phyloP scores from a whole-genome alignment of 2,113 vertebrate genomes.

The Ciconia boyciana region DNA sequence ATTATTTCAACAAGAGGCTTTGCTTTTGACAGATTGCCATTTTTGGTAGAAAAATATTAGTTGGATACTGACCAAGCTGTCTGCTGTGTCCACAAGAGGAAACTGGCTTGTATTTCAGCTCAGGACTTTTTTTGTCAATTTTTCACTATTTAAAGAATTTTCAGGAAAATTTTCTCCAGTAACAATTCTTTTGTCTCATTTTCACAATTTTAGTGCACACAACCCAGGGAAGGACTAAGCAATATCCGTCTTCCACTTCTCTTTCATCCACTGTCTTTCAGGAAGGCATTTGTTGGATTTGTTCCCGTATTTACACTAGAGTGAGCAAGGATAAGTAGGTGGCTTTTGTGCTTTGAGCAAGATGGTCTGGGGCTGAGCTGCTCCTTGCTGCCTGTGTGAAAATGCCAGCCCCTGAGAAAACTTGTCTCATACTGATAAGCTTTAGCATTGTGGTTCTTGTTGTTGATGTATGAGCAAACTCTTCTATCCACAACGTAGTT shows the following conservation, averaged over 20 bases:
- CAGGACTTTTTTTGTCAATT: neutral
- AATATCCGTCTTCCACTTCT: neutral
- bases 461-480: neutral
- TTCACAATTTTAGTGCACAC: neutral
- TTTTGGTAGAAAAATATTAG: neutral
- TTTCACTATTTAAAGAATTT: neutral
- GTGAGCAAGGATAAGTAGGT: neutral
- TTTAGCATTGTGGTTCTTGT: neutral
- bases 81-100: neutral
- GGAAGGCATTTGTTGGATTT: neutral
- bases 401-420: neutral
- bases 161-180: neutral
- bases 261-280: neutral
- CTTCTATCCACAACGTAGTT: neutral
- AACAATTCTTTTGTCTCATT: neutral
- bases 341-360: neutral
- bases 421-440: neutral
- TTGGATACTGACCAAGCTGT: neutral
- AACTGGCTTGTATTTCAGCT: neutral
- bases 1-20: neutral
- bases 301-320: neutral
- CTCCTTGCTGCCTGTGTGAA: neutral
- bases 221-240: neutral
- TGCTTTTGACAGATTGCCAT: neutral
- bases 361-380: neutral